Evolutionary conservation across 2,888 invertebrate genomes (phyloP), one percentile per base, ranked within the genome.

Genomic region (Psylliodes chrysocephalus): DNA sequence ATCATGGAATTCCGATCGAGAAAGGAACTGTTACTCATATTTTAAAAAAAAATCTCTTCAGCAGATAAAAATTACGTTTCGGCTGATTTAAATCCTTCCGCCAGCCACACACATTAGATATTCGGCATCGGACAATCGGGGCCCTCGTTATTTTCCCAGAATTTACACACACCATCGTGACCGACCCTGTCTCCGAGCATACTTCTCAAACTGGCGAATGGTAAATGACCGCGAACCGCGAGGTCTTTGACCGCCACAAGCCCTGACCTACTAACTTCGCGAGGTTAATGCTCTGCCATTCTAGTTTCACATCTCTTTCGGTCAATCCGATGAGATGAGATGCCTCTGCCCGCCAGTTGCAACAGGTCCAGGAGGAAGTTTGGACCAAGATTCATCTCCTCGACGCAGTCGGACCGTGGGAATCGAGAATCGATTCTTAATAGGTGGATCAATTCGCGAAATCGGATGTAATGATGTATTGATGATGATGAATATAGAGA

Each of bases 221-320:
- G 81, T 79, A 80, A 80, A 81, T 77, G 81, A 82, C 81, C 81
- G 80, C 68, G 51, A 64, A 55, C 51, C 15, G 28, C 6, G 66
- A 76, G 81, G 79, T 82, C 79, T 77, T 76, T 78, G 81, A 81
- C 81, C 81, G 79, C 76, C 76, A 75, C 76, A 72, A 81, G 81
- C 81, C 81, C 81, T 82, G 82, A 82, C 82, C 81, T 71, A 82
- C 81, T 82, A 81, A 82, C 82, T 82, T 81, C 77, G 81, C 81
- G 81, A 82, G 82, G 81, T 81, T 80, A 77, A 80, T 77, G 81
- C 79, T 81, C 81, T 79, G 81, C 81, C 81, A 82, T 82, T 82
- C 82, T 81, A 82, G 81, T 82, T 82, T 81, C 63, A 68, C 69
- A 66, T 54, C 61, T 67, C 66, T 67, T 69, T 69, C 64, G 67